These are phyloP conservation scores for Andrena camellia DNA, from an alignment of 2,888 invertebrate genomes.

Conservation along the genomic window DNA sequence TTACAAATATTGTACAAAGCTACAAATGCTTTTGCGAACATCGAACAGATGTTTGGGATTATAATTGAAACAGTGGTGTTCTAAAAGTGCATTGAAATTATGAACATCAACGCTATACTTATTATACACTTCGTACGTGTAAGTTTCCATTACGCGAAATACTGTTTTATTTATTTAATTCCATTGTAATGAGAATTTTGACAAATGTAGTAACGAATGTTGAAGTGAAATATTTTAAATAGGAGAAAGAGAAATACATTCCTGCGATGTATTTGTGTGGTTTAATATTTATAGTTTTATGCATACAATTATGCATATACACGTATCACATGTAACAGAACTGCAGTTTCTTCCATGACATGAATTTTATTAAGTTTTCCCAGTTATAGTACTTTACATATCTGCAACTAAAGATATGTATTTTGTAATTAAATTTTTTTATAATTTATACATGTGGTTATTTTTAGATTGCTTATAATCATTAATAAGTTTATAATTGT, in stretches of 20 bases:
- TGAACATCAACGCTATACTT: constrained; percentile 21
- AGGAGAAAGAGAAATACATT: constrained; percentile 39
- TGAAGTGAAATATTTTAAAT: constrained; percentile 21
- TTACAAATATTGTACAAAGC: not conserved
- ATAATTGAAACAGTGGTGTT: constrained; percentile 13
- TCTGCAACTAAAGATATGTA: not conserved
- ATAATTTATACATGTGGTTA: constrained; percentile 24
- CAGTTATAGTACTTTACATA: constrained; percentile 14
- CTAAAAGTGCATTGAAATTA: constrained; percentile 23
- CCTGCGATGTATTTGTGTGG: constrained; percentile 36
- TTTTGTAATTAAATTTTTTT: constrained; percentile 22
- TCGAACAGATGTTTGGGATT: not conserved
- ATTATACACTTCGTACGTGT: constrained; percentile 17
- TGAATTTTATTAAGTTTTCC: constrained; percentile 24
- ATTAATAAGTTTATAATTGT: constrained; percentile 5
- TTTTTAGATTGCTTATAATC: constrained; percentile 18
- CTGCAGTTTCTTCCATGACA: constrained; percentile 42
- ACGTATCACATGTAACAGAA: constrained; percentile 8
- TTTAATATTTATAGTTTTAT: constrained; percentile 23
- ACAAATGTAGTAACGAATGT: constrained; percentile 7
- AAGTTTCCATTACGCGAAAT: constrained; percentile 15
- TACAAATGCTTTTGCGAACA: constrained; percentile 7
- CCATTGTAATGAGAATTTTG: not conserved
- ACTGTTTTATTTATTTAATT: constrained; percentile 39
- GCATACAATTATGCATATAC: constrained; percentile 8